Conservation (phyloP, 2,888 invertebrate species). For the Limenitis camilla region DNA sequence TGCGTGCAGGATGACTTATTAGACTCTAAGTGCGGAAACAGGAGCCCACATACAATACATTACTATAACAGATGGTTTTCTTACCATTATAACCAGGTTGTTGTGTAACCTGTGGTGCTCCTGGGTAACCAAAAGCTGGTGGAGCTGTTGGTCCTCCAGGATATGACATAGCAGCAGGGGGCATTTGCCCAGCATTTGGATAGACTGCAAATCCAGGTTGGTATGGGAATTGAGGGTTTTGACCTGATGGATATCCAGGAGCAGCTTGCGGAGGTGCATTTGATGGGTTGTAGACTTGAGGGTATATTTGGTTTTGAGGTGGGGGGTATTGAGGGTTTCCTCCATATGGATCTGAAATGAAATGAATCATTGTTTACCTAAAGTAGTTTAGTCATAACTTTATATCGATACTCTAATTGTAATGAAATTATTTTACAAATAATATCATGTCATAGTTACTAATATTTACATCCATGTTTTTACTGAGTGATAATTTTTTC, state of each 20-base stretch:
- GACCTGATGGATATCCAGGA: conserved; percentile 32
- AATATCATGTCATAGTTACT: too few species aligned
- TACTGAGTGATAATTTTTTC: too few species aligned
- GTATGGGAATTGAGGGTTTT: conserved; percentile 29
- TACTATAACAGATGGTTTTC: conserved; percentile 7
- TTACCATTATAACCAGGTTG: conserved; percentile 27
- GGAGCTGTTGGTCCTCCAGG: conserved; percentile 33
- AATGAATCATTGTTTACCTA: background rate
- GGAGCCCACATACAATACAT: too few species aligned
- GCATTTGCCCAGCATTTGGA: conserved; percentile 27
- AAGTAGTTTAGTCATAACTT: too few species aligned
- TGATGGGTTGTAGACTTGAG: conserved; percentile 45
- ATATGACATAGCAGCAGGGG: conserved; percentile 47
- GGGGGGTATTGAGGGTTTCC: conserved; percentile 50
- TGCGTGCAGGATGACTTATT: too few species aligned
- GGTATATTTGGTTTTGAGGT: conserved; percentile 50
- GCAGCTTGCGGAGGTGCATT: conserved; percentile 39
- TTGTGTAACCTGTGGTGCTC: conserved; percentile 27
- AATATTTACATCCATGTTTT: too few species aligned
- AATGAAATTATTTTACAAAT: too few species aligned
- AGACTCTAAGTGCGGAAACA: too few species aligned
- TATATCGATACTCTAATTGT: too few species aligned
- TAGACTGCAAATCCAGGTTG: conserved; percentile 36
- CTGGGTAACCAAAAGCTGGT: conserved; percentile 27
- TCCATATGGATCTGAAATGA: conserved; percentile 52